Conservation (phyloP, 2,888 invertebrate species). For the Herminia tarsipennalis region DNA sequence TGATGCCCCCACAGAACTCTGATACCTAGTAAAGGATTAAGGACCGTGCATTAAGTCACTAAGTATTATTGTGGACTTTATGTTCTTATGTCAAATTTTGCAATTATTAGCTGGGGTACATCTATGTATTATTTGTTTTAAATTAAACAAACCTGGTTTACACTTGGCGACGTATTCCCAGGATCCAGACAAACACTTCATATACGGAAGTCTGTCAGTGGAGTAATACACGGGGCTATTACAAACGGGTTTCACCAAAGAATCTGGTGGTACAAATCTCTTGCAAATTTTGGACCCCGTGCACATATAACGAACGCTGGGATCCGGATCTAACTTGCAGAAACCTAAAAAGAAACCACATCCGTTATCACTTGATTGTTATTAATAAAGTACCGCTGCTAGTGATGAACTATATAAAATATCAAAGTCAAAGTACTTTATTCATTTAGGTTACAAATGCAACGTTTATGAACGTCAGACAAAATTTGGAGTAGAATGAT, state of each 20-base stretch:
- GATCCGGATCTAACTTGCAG: constrained; percentile 2
- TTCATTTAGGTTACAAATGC: too few species aligned
- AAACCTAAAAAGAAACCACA: constrained; percentile 4
- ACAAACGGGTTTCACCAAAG: constrained; percentile 1
- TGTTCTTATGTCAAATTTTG: too few species aligned
- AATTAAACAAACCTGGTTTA: background rate
- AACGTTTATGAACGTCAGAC: too few species aligned
- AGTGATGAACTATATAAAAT: background rate
- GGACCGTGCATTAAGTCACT: too few species aligned
- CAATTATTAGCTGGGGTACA: background rate
- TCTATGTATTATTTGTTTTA: constrained; percentile 2
- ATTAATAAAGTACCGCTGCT: too few species aligned
- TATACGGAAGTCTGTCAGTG: background rate
- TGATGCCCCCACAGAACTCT: too few species aligned
- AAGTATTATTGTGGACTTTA: too few species aligned
- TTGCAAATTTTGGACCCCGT: background rate
- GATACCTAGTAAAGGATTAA: too few species aligned
- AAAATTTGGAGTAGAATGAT: too few species aligned
- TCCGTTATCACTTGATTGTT: background rate
- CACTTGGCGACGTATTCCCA: constrained; percentile 7
- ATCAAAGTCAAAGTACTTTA: too few species aligned
- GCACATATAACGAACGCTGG: constrained; percentile 1
- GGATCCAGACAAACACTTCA: background rate
- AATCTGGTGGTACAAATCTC: constrained; percentile 3
- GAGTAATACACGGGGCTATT: background rate